phyloP scores from a whole-genome alignment of 2,888 invertebrate genomes.

The Apotomis turbidana region DNA sequence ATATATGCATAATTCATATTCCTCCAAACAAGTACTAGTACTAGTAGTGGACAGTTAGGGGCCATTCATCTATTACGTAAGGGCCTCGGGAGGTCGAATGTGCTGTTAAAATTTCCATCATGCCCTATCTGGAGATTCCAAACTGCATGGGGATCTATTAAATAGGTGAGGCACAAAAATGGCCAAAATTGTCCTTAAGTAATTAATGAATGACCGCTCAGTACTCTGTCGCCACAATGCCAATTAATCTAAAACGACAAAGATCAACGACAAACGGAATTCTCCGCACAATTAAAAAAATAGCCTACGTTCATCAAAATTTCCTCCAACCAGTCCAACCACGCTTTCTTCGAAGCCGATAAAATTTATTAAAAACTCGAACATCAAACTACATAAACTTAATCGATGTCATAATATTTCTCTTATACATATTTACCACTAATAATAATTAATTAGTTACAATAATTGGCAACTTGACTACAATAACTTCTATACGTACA shows the following conservation, averaged over 20 bases:
- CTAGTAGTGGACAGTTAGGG: background rate
- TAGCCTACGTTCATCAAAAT: background rate
- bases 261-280: background rate
- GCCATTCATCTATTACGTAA: no score
- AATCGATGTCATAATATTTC: constrained; percentile 22
- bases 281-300: constrained; percentile 13
- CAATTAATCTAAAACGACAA: constrained; percentile 8
- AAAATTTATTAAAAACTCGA: constrained; percentile 25
- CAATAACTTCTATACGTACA: constrained; percentile 19
- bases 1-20: background rate
- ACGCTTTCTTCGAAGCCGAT: background rate
- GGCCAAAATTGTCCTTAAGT: no score
- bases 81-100: no score
- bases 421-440: constrained; percentile 9
- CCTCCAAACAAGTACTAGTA: background rate
- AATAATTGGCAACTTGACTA: constrained; percentile 38
- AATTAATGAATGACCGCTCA: no score
- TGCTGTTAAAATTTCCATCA: no score
- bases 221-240: background rate
- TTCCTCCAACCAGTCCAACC: constrained; percentile 13
- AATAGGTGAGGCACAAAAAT: no score
- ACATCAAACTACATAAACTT: constrained; percentile 25
- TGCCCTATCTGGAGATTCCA: no score
- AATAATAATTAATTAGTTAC: constrained; percentile 16
- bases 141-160: no score